A percentile compares a stretch with the other conserved stretches of the same genome.
Conservation (phyloP, 2,113 vertebrate genomes). For the Halichoerus grypus region DNA sequence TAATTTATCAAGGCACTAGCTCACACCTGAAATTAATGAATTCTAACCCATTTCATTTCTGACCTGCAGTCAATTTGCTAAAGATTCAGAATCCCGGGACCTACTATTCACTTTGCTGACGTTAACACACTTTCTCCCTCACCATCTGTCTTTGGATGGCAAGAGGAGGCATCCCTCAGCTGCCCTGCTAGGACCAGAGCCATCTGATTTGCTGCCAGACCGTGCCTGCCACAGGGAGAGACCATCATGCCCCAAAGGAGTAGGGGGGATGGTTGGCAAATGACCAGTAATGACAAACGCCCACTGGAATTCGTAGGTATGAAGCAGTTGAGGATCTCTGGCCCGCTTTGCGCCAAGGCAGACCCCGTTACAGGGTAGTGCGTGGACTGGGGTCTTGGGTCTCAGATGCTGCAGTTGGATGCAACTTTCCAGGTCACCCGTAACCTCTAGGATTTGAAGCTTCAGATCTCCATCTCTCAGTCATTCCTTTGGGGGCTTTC, state of each 20-base stretch:
- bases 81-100: not conserved
- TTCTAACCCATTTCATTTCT: not conserved
- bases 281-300: not conserved
- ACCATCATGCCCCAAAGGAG: not conserved
- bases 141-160: not conserved
- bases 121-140: not conserved
- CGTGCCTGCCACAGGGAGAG: fast-evolving
- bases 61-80: not conserved
- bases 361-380: fast-evolving
- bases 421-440: not conserved
- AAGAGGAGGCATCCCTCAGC: not conserved
- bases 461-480: not conserved
- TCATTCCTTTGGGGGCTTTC: not conserved
- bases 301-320: fast-evolving
- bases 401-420: not conserved
- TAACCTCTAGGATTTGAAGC: not conserved
- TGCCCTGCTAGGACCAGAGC: fast-evolving
- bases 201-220: not conserved
- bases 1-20: not conserved
- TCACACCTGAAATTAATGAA: not conserved
- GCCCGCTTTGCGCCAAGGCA: not conserved
- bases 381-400: fast-evolving
- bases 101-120: fast-evolving
- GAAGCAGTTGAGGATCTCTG: not conserved
- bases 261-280: fast-evolving